These are phyloP conservation scores for Saguinus imperator DNA, from an alignment of 2,113 vertebrate species.

Conservation along the genomic window DNA sequence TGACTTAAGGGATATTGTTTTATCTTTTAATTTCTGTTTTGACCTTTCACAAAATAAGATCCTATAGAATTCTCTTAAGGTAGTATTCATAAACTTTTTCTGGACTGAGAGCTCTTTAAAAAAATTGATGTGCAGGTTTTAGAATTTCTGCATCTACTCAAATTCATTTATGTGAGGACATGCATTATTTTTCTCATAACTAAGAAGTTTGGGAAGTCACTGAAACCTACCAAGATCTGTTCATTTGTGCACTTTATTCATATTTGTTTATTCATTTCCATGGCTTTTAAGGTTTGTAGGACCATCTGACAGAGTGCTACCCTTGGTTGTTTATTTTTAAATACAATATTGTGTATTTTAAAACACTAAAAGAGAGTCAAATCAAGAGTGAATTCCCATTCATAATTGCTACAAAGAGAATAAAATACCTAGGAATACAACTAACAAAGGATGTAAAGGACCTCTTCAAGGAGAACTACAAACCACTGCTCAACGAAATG, in stretches of 20 bases:
- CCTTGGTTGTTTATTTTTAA: background rate
- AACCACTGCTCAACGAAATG: too few species aligned
- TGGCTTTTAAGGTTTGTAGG: background rate
- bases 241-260: background rate
- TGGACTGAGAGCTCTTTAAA: background rate
- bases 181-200: background rate
- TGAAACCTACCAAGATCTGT: background rate
- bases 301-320: background rate
- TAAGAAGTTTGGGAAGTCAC: background rate
- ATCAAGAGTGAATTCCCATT: too few species aligned
- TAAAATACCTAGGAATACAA: too few species aligned
- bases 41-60: background rate
- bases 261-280: background rate
- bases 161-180: background rate
- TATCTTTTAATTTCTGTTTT: constrained; percentile 28
- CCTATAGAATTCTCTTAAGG: background rate
- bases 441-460: too few species aligned
- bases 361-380: background rate
- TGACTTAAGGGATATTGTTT: background rate
- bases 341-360: background rate
- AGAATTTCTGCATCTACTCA: background rate
- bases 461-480: too few species aligned
- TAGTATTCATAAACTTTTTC: background rate
- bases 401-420: too few species aligned
- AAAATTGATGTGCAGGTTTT: background rate